Base-by-base conservation (phyloP, 2,888 invertebrate genomes). In the Euplexia lucipara region DNA sequence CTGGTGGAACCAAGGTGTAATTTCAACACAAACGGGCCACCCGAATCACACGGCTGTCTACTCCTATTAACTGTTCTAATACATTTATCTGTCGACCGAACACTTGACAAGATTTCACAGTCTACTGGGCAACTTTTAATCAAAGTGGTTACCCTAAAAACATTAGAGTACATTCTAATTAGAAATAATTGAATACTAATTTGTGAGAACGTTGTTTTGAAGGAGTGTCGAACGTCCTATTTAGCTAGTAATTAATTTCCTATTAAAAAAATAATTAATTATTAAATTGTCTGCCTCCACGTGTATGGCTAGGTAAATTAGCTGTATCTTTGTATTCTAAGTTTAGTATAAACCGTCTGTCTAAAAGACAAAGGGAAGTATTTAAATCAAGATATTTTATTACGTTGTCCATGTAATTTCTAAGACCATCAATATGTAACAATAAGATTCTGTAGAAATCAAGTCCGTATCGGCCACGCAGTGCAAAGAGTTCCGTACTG, bases 101-200 rank as follows among this genome's bases (percentile, higher is more conserved):
- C 85, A 86, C 83, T 86, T 88, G 89, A 91, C 90, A 88, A 86
- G 90, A 89, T 89, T 90, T 91, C 81, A 91, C 88, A 88, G 88
- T 90, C 90, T 88, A 79, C 77, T 84, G 87, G 78, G 65, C 85
- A 84, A 83, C 78, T 86, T 86, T 84, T 88, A 87, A 90, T 89
- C 88, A 90, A 86, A 81, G 75, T 78, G 68, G 60, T 68, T 65
- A 74, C 75, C 75, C 72, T 67, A 73, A 81, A 78, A 77, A 75
- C 52, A 64, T 77, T 70, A 64, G 2, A 80, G 54, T 69, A 26
- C 70, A 70, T 78, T 78, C 60, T 79, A 70, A 64, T 64, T 70
- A 4, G 10, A 61, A 76, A 76, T 74, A 66, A 74, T 76, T 59
- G 58, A 71, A 72, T 81, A 65, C 53, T 72, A 81, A 78, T 78